Conservation (phyloP, 2,888 invertebrate genomes). For the Hyalella azteca region DNA sequence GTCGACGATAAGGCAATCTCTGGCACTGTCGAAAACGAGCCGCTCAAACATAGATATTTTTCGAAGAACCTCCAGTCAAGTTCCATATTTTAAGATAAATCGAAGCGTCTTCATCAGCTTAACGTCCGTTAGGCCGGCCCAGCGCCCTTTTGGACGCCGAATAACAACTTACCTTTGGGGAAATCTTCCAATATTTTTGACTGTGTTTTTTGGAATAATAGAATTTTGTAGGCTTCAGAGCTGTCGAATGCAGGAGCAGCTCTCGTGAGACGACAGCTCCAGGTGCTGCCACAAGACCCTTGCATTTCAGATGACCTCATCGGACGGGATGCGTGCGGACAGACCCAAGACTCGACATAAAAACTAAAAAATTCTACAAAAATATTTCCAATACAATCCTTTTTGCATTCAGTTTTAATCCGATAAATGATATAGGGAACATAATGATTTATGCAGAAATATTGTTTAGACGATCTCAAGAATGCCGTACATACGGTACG, state of each 20-base stretch:
- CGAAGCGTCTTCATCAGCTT: conserved; percentile 33
- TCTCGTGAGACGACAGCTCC: neutral
- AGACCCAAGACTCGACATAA: neutral
- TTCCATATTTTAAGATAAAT: conserved; percentile 5
- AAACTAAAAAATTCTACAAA: neutral
- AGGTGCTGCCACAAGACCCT: neutral
- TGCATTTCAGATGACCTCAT: neutral
- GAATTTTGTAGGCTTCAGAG: neutral
- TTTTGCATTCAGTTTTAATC: neutral
- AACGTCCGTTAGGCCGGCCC: neutral
- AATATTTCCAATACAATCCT: neutral
- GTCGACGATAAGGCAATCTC: neutral
- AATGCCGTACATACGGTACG: neutral
- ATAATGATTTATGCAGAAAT: neutral
- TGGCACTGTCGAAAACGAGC: neutral
- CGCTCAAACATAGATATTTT: conserved; percentile 22
- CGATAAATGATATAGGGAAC: neutral
- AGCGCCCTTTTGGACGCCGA: neutral
- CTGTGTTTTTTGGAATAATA: neutral
- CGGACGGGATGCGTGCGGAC: neutral
- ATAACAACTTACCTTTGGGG: conserved; percentile 10
- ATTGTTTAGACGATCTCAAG: neutral
- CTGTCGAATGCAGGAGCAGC: neutral
- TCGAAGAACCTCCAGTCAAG: neutral
- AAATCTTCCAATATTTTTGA: conserved; percentile 29